Percentiles rank a stretch among this genome's conserved stretches.
phyloP scores from a whole-genome alignment of 2,797 vertebrate species.

The Myotis daubentonii region DNA sequence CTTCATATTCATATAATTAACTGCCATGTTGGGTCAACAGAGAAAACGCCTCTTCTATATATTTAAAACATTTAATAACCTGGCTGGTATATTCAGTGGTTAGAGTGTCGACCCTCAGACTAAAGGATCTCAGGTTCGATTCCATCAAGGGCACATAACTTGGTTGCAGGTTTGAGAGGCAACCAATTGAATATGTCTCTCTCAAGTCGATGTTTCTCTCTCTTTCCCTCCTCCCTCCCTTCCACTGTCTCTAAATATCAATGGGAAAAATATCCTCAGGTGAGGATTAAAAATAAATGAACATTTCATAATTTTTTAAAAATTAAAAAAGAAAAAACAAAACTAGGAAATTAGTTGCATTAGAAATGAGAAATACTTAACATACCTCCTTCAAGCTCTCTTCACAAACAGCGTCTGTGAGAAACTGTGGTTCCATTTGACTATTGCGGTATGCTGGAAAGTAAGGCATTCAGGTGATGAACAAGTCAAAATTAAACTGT shows the following conservation, averaged over 20 bases:
- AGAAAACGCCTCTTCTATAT: conserved; percentile 24
- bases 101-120: too few species aligned
- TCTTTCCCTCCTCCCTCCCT: too few species aligned
- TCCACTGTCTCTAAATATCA: too few species aligned
- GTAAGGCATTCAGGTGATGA: conserved; percentile 55
- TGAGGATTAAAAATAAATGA: too few species aligned
- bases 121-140: too few species aligned
- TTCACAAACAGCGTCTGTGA: conserved; percentile 86
- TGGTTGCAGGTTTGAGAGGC: too few species aligned
- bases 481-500: conserved; percentile 53
- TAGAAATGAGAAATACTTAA: conserved; percentile 42
- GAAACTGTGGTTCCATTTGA: conserved; percentile 91
- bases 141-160: too few species aligned
- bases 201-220: too few species aligned
- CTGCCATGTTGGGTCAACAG: neutral
- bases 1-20: neutral
- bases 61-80: conserved; percentile 32
- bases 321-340: neutral
- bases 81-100: too few species aligned
- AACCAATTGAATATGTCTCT: too few species aligned
- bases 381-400: conserved; percentile 90
- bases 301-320: neutral
- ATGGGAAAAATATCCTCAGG: too few species aligned
- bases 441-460: conserved; percentile 88
- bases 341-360: neutral